Conservation (phyloP, 92 coral and sea anemone genomes). For the Pocillopora grandis region DNA sequence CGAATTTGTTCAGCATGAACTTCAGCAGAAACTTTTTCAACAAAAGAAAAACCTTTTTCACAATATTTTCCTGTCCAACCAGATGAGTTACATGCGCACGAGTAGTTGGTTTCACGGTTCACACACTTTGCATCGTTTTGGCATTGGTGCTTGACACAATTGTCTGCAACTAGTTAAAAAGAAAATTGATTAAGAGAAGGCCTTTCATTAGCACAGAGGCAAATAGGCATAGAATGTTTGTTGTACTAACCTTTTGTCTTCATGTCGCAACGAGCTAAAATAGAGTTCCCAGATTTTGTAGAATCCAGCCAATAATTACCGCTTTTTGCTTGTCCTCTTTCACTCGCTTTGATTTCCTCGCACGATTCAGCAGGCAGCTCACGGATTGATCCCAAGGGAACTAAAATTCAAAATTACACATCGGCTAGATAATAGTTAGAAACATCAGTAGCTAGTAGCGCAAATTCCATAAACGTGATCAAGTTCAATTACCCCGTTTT, state of each 20-base stretch:
- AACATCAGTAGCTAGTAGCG: background rate
- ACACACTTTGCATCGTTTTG: background rate
- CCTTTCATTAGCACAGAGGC: no score
- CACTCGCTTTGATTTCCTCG: background rate
- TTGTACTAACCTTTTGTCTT: background rate
- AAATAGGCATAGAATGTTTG: background rate
- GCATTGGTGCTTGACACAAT: background rate
- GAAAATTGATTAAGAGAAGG: background rate
- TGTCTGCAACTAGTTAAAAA: background rate
- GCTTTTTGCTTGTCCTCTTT: background rate
- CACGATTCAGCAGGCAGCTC: no score
- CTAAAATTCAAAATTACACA: background rate
- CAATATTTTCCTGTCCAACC: slow-evolving; percentile 7
- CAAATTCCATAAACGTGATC: rapidly evolving
- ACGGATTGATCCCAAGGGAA: background rate
- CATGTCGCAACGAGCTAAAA: slow-evolving; percentile 4
- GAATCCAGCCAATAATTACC: slow-evolving; percentile 13
- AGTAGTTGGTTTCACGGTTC: background rate
- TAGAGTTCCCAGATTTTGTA: background rate
- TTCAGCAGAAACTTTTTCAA: background rate
- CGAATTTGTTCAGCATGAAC: no score
- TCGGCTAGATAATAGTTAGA: background rate
- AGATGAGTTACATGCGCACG: slow-evolving; percentile 2
- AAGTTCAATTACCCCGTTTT: no score
- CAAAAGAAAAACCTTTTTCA: background rate